These are phyloP conservation scores for Silurus glanis DNA, from an alignment of 2,113 vertebrate genomes.

Conservation along the genomic window DNA sequence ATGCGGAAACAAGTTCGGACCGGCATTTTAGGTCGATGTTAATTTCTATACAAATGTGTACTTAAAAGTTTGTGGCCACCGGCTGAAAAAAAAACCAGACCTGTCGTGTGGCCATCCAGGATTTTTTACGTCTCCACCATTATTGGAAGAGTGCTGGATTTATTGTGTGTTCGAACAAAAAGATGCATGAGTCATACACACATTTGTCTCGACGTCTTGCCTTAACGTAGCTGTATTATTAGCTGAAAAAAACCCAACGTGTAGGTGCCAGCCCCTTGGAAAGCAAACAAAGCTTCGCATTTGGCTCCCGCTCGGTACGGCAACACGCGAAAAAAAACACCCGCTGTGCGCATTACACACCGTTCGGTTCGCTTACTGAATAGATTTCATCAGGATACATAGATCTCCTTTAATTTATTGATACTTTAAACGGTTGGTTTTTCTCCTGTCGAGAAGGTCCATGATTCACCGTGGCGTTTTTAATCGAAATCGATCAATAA, in stretches of 20 bases:
- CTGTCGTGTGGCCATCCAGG: background rate
- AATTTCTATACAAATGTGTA: background rate
- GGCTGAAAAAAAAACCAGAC: background rate
- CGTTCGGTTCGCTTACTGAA: background rate
- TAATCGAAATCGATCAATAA: background rate
- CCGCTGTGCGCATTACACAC: constrained; percentile 8
- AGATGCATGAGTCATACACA: background rate
- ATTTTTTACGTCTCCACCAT: background rate
- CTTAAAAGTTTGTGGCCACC: background rate
- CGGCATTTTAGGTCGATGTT: too few species aligned
- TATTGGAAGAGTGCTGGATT: background rate
- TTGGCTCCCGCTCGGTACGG: background rate
- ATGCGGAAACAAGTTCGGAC: background rate
- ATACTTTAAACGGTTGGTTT: background rate
- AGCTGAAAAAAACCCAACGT: background rate
- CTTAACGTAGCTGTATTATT: background rate
- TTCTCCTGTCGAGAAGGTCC: too few species aligned
- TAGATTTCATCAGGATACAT: background rate
- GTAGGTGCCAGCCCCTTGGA: background rate
- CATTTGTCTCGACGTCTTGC: background rate
- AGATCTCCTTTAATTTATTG: background rate
- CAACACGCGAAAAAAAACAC: constrained; percentile 9
- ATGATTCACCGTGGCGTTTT: background rate
- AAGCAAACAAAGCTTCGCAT: constrained; percentile 23
- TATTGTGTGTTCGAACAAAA: background rate